Evolutionary conservation across 1,140 invertebrate genomes (phyloP).

Genomic region (Platyscapa corneri): DNA sequence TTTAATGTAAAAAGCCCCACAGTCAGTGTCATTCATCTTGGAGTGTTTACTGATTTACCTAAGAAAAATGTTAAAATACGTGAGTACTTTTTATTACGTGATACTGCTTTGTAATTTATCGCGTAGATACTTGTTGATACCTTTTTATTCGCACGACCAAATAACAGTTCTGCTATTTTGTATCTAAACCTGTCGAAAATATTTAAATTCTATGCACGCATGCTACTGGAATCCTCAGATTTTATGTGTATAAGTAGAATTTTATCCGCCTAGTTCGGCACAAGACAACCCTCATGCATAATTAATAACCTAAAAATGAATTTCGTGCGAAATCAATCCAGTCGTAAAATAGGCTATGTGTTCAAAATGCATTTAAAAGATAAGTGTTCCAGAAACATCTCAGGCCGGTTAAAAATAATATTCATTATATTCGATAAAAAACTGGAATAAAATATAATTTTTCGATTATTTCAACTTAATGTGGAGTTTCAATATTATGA

Average conservation of each 20-base stretch:
- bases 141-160: neutral
- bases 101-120: neutral
- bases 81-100: constrained; percentile 31
- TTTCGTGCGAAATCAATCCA: neutral
- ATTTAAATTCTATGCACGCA: neutral
- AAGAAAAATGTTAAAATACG: constrained; percentile 16
- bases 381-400: neutral
- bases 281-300: neutral
- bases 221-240: constrained; percentile 3
- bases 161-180: neutral
- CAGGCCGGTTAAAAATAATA: neutral
- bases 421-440: neutral
- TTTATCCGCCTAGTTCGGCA: neutral
- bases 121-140: neutral
- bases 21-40: neutral
- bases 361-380: neutral
- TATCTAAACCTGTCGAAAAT: neutral
- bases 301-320: neutral
- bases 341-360: neutral
- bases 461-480: neutral
- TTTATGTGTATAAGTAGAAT: neutral
- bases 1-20: neutral
- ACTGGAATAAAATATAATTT: neutral
- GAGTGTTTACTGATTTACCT: neutral
- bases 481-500: neutral